These are phyloP conservation scores for Carterocephalus palaemon DNA, from an alignment of 2,888 invertebrate genomes.

Conservation along the genomic window DNA sequence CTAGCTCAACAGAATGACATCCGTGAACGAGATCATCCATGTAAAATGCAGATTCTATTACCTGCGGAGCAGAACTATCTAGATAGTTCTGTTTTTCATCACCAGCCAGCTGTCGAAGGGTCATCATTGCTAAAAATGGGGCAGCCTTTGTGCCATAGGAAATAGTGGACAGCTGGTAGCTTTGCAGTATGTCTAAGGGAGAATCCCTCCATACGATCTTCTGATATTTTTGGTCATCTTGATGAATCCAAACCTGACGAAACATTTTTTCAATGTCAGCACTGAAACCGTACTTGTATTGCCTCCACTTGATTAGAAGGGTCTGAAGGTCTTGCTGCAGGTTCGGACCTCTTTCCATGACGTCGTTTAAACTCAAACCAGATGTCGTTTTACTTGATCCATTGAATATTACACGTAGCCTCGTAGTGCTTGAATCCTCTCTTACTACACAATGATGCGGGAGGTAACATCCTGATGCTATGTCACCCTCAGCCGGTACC, in stretches of 20 bases:
- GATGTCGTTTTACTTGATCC: too few relatives aligned
- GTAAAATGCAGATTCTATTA: conserved; percentile 17
- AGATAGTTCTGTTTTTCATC: conserved; percentile 27
- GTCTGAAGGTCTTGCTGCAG: conserved; percentile 22
- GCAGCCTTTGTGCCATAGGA: conserved; percentile 30
- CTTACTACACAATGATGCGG: too few relatives aligned
- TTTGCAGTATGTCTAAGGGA: background rate
- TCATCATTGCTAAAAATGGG: conserved; percentile 32
- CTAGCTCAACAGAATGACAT: background rate
- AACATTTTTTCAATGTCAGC: conserved; percentile 35
- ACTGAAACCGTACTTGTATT: conserved; percentile 28
- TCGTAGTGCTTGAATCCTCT: too few relatives aligned
- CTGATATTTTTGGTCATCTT: conserved; percentile 29
- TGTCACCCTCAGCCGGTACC: too few relatives aligned
- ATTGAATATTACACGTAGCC: too few relatives aligned
- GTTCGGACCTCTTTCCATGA: conserved; percentile 33
- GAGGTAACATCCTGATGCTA: too few relatives aligned
- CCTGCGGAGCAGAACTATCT: too few relatives aligned
- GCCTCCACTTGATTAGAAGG: conserved; percentile 28
- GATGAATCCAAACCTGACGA: conserved; percentile 26
- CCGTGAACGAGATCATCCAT: conserved; percentile 24
- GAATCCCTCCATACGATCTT: conserved; percentile 32
- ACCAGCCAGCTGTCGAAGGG: conserved; percentile 24
- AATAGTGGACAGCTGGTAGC: conserved; percentile 14
- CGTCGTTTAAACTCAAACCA: conserved; percentile 31